These are phyloP conservation scores for Papilio gigon DNA, from an alignment of 2,888 invertebrate species.

Conservation along the genomic window DNA sequence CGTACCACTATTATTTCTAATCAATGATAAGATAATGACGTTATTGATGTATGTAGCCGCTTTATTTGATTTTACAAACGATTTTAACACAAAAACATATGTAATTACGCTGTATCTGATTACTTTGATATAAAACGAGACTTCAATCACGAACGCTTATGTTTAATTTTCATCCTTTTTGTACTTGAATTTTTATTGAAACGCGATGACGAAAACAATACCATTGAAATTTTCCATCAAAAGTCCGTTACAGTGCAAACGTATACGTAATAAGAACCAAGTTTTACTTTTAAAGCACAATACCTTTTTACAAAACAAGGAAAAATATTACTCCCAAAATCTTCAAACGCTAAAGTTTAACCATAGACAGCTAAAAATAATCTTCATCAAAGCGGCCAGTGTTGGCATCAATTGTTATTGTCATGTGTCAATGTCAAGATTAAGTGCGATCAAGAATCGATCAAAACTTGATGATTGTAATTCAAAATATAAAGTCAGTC, in stretches of 20 bases:
- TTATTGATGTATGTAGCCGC: slow-evolving; percentile 26
- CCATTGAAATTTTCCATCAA: background rate
- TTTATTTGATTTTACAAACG: slow-evolving; percentile 30
- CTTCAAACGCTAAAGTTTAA: background rate
- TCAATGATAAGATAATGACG: slow-evolving; percentile 33
- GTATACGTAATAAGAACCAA: too few species aligned
- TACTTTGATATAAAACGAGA: slow-evolving; percentile 31
- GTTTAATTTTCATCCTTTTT: background rate
- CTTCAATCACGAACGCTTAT: background rate
- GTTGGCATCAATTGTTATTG: background rate
- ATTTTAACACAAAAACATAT: slow-evolving; percentile 32
- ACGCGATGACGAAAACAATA: background rate
- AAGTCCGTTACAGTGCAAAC: background rate
- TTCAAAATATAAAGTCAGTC: slow-evolving; percentile 4
- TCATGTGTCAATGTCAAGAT: background rate
- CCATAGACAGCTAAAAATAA: background rate
- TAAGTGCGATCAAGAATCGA: background rate
- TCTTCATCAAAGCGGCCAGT: slow-evolving; percentile 3
- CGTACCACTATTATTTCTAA: background rate
- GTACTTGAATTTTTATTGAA: background rate
- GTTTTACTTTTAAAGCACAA: too few species aligned
- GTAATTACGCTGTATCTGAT: slow-evolving; percentile 36
- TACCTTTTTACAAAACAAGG: too few species aligned
- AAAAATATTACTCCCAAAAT: background rate
- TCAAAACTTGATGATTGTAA: background rate